Evolutionary conservation across 1,140 invertebrate species (phyloP).

Genomic region (Trinorchestia longiramus): DNA sequence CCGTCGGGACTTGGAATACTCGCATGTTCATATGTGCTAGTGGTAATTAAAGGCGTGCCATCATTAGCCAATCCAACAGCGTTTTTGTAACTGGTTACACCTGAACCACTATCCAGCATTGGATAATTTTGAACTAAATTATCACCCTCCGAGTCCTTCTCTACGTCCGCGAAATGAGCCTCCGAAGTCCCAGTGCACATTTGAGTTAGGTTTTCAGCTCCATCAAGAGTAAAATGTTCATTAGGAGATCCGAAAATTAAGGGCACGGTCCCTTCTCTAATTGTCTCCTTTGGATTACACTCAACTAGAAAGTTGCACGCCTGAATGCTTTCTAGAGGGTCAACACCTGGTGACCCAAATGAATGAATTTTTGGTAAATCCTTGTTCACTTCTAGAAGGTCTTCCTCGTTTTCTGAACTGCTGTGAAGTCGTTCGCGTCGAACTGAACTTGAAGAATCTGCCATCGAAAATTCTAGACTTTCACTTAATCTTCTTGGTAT

Average conservation of each 20-base stretch:
- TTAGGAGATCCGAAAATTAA: background rate
- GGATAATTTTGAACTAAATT: background rate
- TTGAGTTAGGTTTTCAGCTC: background rate
- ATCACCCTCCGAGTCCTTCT: background rate
- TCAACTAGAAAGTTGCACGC: background rate
- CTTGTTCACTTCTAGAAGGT: background rate
- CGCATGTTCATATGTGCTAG: background rate
- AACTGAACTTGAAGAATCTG: background rate
- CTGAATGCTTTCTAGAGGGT: background rate
- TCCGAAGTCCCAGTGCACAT: background rate
- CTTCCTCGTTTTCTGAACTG: background rate
- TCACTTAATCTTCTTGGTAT: background rate
- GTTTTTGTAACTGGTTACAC: background rate
- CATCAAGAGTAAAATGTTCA: background rate
- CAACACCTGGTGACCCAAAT: background rate
- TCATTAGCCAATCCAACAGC: background rate
- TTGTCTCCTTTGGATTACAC: background rate
- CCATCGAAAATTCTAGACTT: background rate
- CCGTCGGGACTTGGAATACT: background rate
- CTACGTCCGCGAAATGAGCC: background rate
- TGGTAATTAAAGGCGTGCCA: background rate
- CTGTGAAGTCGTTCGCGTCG: background rate
- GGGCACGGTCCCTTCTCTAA: background rate
- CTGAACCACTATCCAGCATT: background rate
- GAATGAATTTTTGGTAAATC: conserved; percentile 2